Evolutionary conservation across 2,888 invertebrate genomes (phyloP).

Genomic region (Agrilus mali): DNA sequence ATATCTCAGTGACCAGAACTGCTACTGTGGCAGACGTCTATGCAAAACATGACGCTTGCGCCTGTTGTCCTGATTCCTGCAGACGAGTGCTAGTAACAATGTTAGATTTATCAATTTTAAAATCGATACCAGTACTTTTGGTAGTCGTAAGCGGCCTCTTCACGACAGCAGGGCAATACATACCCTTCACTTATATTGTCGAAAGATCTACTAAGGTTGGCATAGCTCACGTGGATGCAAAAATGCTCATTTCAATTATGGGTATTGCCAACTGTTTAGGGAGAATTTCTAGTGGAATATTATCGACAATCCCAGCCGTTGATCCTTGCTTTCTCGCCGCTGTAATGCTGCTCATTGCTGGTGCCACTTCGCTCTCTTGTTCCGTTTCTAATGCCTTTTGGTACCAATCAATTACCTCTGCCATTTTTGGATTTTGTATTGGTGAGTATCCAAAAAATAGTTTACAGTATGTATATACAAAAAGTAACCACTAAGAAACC

Average conservation of each 20-base stretch:
- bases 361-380: conserved; percentile 44
- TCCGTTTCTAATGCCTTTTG: conserved; percentile 35
- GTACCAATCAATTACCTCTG: conserved; percentile 45
- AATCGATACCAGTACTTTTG: conserved; percentile 25
- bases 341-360: conserved; percentile 49
- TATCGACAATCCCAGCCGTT: conserved; percentile 41
- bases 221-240: conserved; percentile 34
- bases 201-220: conserved; percentile 37
- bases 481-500: not conserved
- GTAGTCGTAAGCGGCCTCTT: conserved; percentile 43
- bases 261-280: conserved; percentile 61
- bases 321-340: conserved; percentile 55
- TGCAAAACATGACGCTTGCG: conserved; percentile 28
- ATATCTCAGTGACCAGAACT: conserved; percentile 42
- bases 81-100: conserved; percentile 26
- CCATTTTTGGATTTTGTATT: conserved; percentile 52
- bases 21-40: conserved; percentile 34
- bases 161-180: conserved; percentile 63
- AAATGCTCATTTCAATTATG: conserved; percentile 51
- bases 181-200: conserved; percentile 58
- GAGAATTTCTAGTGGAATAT: conserved; percentile 56
- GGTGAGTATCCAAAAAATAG: conserved; percentile 37
- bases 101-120: conserved; percentile 24
- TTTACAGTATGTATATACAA: no score
- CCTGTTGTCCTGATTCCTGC: conserved; percentile 26